Percentiles rank a stretch among this genome's conserved stretches.
These are phyloP conservation scores for Pithecia hirsuta DNA, from an alignment of 2,797 vertebrate species.

Conservation along the genomic window DNA sequence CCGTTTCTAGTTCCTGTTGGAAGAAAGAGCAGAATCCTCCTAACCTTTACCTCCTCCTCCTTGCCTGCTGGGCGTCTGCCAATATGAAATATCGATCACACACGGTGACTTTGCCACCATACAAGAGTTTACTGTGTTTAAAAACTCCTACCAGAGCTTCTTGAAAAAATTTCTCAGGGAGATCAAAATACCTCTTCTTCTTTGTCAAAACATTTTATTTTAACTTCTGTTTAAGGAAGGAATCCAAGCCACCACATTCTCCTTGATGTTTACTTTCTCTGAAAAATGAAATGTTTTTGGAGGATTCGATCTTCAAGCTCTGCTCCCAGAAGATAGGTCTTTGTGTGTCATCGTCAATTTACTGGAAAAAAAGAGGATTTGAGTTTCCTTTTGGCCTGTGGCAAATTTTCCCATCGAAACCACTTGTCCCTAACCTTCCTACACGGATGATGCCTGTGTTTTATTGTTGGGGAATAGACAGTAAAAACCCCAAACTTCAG, in stretches of 20 bases:
- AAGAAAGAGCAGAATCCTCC: background rate
- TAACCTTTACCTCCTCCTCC: accelerated
- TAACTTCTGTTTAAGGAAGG: background rate
- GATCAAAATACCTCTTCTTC: background rate
- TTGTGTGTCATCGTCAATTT: background rate
- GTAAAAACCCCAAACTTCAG: background rate
- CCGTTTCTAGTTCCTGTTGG: background rate
- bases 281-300: background rate
- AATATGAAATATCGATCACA: accelerated
- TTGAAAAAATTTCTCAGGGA: background rate
- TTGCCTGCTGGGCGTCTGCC: background rate
- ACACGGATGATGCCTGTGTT: accelerated
- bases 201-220: background rate
- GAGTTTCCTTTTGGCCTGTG: background rate
- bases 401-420: background rate
- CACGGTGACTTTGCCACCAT: accelerated
- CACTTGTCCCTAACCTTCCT: accelerated
- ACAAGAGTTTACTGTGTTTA: background rate
- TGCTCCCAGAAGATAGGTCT: accelerated
- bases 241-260: background rate
- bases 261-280: background rate
- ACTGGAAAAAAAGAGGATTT: background rate
- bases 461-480: background rate
- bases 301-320: too few species aligned
- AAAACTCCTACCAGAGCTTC: background rate